These are phyloP conservation scores for Tapera naevia DNA, from an alignment of 2,797 vertebrate genomes.

Conservation along the genomic window DNA sequence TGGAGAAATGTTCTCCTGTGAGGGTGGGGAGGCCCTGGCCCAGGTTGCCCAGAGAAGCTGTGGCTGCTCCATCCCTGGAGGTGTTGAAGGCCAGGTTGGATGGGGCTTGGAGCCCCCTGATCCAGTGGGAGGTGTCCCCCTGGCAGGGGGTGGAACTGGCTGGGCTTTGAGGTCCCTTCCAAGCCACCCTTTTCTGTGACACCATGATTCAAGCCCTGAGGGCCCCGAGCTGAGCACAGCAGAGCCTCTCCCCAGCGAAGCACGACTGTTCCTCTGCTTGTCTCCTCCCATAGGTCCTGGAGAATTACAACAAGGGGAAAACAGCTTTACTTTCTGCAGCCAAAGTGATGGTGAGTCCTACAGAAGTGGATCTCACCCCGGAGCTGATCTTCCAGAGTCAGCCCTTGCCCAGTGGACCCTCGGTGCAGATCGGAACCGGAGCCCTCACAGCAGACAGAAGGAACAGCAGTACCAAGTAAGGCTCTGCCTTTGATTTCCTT, in stretches of 20 bases:
- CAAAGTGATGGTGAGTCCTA: slow-evolving; percentile 99
- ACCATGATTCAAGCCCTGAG: background rate
- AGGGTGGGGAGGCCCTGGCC: no score
- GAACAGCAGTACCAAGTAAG: slow-evolving; percentile 95
- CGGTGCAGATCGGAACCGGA: slow-evolving; percentile 66
- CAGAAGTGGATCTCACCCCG: slow-evolving; percentile 96
- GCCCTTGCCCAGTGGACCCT: slow-evolving; percentile 79
- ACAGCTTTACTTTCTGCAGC: slow-evolving; percentile 96
- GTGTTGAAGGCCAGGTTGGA: no score
- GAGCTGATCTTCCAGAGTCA: slow-evolving; percentile 91
- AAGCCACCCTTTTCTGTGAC: no score
- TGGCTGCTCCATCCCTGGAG: no score
- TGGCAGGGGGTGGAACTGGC: no score
- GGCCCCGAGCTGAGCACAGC: background rate
- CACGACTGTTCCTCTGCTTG: background rate
- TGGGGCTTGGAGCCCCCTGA: no score
- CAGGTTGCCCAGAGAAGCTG: no score
- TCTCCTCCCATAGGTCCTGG: slow-evolving; percentile 87
- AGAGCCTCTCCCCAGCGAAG: background rate
- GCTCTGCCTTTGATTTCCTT: background rate
- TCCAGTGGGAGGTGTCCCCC: no score
- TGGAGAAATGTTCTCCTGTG: no score
- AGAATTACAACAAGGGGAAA: slow-evolving; percentile 99
- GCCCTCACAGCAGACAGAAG: slow-evolving; percentile 79
- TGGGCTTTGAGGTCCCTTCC: no score